Percentiles rank a stretch among this genome's conserved stretches.
These are phyloP conservation scores for Marmota monax DNA, from an alignment of 2,113 vertebrate species.

Conservation along the genomic window DNA sequence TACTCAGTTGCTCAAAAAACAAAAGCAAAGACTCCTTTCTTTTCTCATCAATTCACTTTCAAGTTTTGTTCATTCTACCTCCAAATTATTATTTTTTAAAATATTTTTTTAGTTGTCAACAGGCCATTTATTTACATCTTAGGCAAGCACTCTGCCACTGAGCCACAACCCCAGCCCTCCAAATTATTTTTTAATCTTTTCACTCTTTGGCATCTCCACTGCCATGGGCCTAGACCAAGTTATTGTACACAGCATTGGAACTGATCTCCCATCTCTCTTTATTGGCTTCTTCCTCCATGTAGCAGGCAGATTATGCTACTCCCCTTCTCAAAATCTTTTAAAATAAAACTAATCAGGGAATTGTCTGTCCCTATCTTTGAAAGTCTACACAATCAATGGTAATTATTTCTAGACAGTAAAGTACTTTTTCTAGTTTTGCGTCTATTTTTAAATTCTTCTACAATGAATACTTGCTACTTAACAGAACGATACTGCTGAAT, in stretches of 20 bases:
- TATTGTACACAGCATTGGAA: neutral
- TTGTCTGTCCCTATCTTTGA: neutral
- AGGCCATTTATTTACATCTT: too few relatives aligned
- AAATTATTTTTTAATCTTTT: conserved; percentile 16
- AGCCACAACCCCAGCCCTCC: neutral
- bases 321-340: conserved; percentile 21
- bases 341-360: neutral
- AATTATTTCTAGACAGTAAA: neutral
- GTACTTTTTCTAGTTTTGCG: neutral
- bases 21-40: neutral
- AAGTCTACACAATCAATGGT: neutral
- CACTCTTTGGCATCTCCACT: neutral
- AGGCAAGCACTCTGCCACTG: too few relatives aligned
- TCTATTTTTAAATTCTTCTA: neutral
- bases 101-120: neutral
- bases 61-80: conserved; percentile 1
- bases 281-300: neutral
- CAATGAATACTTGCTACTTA: neutral
- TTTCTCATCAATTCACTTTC: conserved; percentile 3
- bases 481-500: neutral
- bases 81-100: neutral
- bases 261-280: neutral
- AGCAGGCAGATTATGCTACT: neutral
- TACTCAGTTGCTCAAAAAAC: conserved; percentile 19
- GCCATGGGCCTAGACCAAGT: neutral